phyloP scores from a whole-genome alignment of 2,113 vertebrate genomes.

The Tyto alba region DNA sequence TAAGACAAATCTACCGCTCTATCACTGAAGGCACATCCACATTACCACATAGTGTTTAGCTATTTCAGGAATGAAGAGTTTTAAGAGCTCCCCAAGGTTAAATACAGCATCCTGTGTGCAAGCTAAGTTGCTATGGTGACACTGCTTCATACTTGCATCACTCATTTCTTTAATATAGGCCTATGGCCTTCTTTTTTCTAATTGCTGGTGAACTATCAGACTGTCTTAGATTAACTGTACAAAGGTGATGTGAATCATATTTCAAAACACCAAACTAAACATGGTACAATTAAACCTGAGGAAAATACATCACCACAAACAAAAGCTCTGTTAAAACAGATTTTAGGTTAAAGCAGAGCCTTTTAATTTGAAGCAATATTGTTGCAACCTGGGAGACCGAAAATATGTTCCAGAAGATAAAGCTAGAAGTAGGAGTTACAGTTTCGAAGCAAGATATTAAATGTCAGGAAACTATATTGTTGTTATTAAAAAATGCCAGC shows the following conservation, averaged over 20 bases:
- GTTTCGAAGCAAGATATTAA: not conserved
- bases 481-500: not conserved
- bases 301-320: not conserved
- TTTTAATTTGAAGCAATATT: not conserved
- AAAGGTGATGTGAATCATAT: not conserved
- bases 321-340: not conserved
- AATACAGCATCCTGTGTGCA: constrained; percentile 43
- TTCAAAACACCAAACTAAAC: not conserved
- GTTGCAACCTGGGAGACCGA: not conserved
- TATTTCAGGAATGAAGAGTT: constrained; percentile 50
- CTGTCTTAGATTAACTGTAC: constrained; percentile 2
- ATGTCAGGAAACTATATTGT: not conserved
- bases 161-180: constrained; percentile 29
- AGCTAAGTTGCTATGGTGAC: constrained; percentile 50
- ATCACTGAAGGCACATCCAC: not conserved
- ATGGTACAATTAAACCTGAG: not conserved
- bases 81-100: constrained; percentile 51
- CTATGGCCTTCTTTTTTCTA: constrained; percentile 24
- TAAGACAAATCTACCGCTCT: constrained; percentile 9
- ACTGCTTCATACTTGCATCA: constrained; percentile 31
- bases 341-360: not conserved
- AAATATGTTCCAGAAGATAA: not conserved
- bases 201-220: constrained; percentile 24
- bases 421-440: not conserved
- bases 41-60: not conserved